Conservation (phyloP, 1,140 invertebrate species). For the Drosophila eugracilis region DNA sequence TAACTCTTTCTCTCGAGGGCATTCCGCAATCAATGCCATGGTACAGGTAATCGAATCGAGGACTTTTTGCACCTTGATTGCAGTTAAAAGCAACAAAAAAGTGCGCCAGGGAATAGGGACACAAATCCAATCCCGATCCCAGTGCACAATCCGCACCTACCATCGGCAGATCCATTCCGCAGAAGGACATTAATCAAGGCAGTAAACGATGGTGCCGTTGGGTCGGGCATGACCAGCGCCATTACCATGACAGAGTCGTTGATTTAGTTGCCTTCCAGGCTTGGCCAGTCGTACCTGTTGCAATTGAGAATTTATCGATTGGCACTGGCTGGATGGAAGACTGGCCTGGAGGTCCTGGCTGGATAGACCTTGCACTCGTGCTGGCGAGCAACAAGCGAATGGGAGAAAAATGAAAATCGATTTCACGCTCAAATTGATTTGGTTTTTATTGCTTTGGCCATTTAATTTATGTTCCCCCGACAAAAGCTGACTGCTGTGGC, state of each 20-base stretch:
- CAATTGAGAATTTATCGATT: conserved; percentile 71
- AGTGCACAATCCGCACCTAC: conserved; percentile 1
- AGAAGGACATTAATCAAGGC: conserved; percentile 59
- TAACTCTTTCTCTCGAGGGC: neutral
- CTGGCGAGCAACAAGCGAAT: conserved; percentile 27
- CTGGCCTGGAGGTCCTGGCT: neutral
- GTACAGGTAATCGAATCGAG: neutral
- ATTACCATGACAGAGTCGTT: conserved; percentile 55
- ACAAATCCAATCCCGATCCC: conserved; percentile 14
- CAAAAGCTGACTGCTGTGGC: conserved; percentile 51
- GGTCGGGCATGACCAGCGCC: conserved; percentile 51
- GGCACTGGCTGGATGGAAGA: too few species aligned
- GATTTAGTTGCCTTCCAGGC: conserved; percentile 57
- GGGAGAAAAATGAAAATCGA: conserved; percentile 68
- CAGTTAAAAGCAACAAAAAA: conserved; percentile 3
- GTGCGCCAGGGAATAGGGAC: neutral
- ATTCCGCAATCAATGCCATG: conserved; percentile 10
- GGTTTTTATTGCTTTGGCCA: conserved; percentile 71
- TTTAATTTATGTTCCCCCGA: conserved; percentile 70
- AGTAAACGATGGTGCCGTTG: conserved; percentile 56
- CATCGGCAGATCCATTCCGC: conserved; percentile 12
- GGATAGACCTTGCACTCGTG: neutral
- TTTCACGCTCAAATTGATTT: conserved; percentile 82
- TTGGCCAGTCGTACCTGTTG: conserved; percentile 56
- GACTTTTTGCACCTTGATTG: conserved; percentile 49